These are phyloP conservation scores for Heliothis virescens DNA, from an alignment of 1,140 invertebrate species.

Conservation along the genomic window DNA sequence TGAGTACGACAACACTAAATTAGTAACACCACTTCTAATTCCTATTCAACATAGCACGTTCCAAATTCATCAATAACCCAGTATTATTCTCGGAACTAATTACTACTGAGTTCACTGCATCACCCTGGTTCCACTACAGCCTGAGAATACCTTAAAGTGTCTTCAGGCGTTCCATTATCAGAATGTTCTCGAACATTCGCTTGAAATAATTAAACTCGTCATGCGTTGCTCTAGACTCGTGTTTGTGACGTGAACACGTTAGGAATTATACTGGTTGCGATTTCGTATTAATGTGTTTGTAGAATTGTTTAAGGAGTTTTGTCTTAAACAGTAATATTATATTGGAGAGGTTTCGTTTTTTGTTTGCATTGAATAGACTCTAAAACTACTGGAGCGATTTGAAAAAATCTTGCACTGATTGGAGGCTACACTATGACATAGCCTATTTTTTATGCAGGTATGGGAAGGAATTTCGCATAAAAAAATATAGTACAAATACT, in stretches of 20 bases:
- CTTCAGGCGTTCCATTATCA: constrained; percentile 51
- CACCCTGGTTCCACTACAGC: not conserved
- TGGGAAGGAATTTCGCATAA: not conserved
- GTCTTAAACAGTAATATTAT: too few relatives aligned
- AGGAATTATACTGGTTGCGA: constrained; percentile 5
- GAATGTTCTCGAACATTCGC: constrained; percentile 58
- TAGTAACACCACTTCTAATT: not conserved
- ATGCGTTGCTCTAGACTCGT: constrained; percentile 48
- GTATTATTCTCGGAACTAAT: not conserved
- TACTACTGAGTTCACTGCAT: constrained; percentile 6
- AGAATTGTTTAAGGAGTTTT: not conserved
- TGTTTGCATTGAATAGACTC: too few relatives aligned
- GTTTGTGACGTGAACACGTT: constrained; percentile 48
- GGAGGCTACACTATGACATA: too few relatives aligned
- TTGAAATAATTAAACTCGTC: constrained; percentile 62
- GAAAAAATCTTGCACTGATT: too few relatives aligned
- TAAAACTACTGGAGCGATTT: too few relatives aligned
- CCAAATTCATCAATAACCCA: not conserved
- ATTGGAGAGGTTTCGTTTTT: too few relatives aligned
- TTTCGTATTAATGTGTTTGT: not conserved
- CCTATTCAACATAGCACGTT: too few relatives aligned
- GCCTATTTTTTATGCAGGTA: too few relatives aligned
- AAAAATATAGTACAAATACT: too few relatives aligned
- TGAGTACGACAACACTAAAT: not conserved
- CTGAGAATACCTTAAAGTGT: constrained; percentile 23